Evolutionary conservation across 2,888 invertebrate species (phyloP), one percentile per base, ranked within the genome.

Genomic region (Frankliniella fusca): DNA sequence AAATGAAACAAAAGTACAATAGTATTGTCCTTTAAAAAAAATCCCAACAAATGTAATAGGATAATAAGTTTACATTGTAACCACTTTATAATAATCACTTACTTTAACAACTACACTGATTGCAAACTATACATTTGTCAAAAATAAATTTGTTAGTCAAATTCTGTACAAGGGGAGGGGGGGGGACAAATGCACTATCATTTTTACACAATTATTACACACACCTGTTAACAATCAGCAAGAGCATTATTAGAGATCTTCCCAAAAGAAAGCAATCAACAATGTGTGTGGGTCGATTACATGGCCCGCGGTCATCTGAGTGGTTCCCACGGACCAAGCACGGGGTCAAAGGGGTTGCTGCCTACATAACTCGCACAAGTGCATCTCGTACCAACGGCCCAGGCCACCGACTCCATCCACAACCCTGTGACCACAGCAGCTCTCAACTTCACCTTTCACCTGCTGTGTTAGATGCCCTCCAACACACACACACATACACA

Each of bases 101-200:
- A 76, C 27, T 76, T 76, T 76, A 76, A 76, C 70, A 76, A 76
- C 70, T 76, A 76, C 70, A 76, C n/a, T 76, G 70, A 76, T 76
- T 76, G 70, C 70, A 76, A 76, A 76, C 70, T 76, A 76, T 76
- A 76, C 70, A 76, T 76, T 76, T 76, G 70, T 76, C 70, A 76
- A 76, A 76, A 76, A 76, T 76, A 76, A 76, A 76, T 76, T 76
- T 76, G 70, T 76, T 76, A 76, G 70, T 76, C 70, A 76, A 76
- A 76, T 76, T 76, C 23, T 76, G 70, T 76, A 76, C 70, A 76
- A 76, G 70, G 70, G 70, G 70, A 76, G 70, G 27, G 27, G 70
- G 70, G 70, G 70, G 70, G 70, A 76, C 70, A 76, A 76, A 76
- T 76, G 70, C 70, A 76, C 70, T 27, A 76, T 76, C 70, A 76